Percentiles rank a stretch among this genome's conserved stretches.
Evolutionary conservation across 2,888 invertebrate species (phyloP).

Genomic region (Hemistola chrysoprasaria): DNA sequence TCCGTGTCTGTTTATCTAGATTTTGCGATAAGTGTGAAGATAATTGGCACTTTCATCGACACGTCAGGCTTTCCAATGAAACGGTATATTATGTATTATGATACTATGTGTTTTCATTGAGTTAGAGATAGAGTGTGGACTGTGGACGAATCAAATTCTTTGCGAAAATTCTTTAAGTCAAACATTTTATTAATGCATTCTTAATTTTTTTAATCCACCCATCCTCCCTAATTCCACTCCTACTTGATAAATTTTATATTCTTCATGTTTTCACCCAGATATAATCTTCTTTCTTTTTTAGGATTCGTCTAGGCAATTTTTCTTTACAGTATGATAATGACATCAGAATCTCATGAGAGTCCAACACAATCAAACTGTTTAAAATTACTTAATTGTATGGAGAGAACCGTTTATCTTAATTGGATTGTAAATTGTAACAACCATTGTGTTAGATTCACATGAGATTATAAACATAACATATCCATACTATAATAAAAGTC

Average conservation of each 20-base stretch:
- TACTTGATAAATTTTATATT: no score
- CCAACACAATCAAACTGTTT: slow-evolving; percentile 9
- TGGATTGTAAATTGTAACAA: slow-evolving; percentile 12
- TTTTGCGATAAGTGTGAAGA: slow-evolving; percentile 13
- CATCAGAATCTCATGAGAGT: not conserved
- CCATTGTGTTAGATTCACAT: slow-evolving; percentile 16
- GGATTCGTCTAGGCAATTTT: no score
- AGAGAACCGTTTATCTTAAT: slow-evolving; percentile 25
- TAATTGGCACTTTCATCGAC: slow-evolving; percentile 23
- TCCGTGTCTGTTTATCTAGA: slow-evolving; percentile 19
- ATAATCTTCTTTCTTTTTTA: no score
- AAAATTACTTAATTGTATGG: slow-evolving; percentile 23
- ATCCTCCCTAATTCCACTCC: no score
- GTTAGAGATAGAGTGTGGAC: not conserved
- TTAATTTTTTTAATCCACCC: no score
- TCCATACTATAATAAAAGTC: no score
- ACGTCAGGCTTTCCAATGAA: slow-evolving; percentile 21
- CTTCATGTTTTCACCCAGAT: no score
- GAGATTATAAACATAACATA: not conserved
- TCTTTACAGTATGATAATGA: slow-evolving; percentile 9
- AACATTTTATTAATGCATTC: no score
- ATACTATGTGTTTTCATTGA: slow-evolving; percentile 11
- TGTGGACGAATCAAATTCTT: slow-evolving; percentile 10
- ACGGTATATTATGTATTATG: slow-evolving; percentile 20
- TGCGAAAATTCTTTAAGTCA: no score